Base-by-base conservation (phyloP, 2,888 invertebrate species). In the Drosophila melanosoma region DNA sequence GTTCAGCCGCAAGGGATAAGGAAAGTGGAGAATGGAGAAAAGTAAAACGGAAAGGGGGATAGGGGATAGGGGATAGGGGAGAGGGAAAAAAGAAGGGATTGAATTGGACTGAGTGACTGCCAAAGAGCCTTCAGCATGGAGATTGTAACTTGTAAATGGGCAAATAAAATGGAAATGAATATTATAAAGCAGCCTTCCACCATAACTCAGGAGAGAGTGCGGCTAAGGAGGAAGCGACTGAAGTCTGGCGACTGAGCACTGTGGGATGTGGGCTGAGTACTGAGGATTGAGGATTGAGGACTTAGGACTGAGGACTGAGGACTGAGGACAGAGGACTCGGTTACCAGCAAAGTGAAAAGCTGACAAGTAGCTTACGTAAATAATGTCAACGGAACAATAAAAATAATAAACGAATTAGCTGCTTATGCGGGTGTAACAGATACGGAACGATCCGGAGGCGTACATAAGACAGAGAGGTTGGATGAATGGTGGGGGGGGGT, bases 401-500 rank as follows among this genome's bases (percentile, higher is more conserved):
- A 90, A 90, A 89, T 89, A 87, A 87, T 90, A 90, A 87, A 90
- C 87, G 87, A 87, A 87, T 87, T 87, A 87, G 89, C 90, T 87
- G 89, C 82, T 87, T 82, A 83, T 88, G 68, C 68, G 56, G 64
- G 29, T 36, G 62, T 69, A 48, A 54, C 42, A 54, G 52, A 70
- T 49, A 52, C 56, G 29, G 17, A 20, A 38, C n/a, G 35, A 12
- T 38, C 42, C 38, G 36, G 57, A 33, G 11, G 32, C 10, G 36
- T n/a, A 20, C 11, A 29, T 17, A 7, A 1, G 12, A n/a, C 26
- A 10, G 7, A 11, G 20, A 1, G 36, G 17, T 6, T 4, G 35
- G 23, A 2, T 26, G 26, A 26, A 2, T 26, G 26, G 2, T 26
- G 38, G 15, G 3, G 29, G 45, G 17, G 35, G 20, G 23, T 4